Base-by-base conservation (phyloP, 23 tunicate genomes). In the Styela clava region DNA sequence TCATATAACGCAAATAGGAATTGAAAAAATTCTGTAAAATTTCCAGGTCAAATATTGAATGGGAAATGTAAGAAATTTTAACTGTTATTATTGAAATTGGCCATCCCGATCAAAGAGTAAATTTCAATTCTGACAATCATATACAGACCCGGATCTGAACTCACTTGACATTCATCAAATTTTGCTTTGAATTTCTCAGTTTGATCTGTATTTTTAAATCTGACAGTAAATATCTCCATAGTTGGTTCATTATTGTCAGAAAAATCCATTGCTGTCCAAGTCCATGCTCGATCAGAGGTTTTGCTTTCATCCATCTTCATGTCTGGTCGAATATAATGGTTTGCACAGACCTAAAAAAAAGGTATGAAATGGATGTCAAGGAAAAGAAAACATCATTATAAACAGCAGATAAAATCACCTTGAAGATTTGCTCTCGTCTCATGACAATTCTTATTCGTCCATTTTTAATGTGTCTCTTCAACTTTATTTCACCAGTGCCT, bases 391-490 rank as follows among this genome's bases (percentile, higher is more conserved):
- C n/a, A n/a, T n/a, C n/a, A n/a, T n/a, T n/a, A n/a, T n/a, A n/a
- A n/a, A n/a, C n/a, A n/a, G n/a, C n/a, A n/a, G n/a, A n/a, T n/a
- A n/a, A n/a, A n/a, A n/a, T n/a, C n/a, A n/a, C n/a, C n/a, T n/a
- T n/a, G n/a, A n/a, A n/a, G n/a, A n/a, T n/a, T 83, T 89, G 96
- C 52, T 95, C 96, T 21, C 96, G 85, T 21, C 99, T 87, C 99
- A 95, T 95, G 63, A 95, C 62, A 62, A 95, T 52, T 24, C 99
- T 85, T 79, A 69, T 80, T 35, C 71, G 52, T 30, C 78, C 68
- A 9, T 77, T 74, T 16, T 68, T 20, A 35, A 63, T 33, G 70
- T 90, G 78, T 52, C 83, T 79, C 34, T 82, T 86, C 44, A 95
- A 90, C 82, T 74, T 76, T 25, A 95, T 80, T 20, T 90, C 92